Evolutionary conservation across 2,888 invertebrate genomes (phyloP).

Genomic region (Clostera curtula): DNA sequence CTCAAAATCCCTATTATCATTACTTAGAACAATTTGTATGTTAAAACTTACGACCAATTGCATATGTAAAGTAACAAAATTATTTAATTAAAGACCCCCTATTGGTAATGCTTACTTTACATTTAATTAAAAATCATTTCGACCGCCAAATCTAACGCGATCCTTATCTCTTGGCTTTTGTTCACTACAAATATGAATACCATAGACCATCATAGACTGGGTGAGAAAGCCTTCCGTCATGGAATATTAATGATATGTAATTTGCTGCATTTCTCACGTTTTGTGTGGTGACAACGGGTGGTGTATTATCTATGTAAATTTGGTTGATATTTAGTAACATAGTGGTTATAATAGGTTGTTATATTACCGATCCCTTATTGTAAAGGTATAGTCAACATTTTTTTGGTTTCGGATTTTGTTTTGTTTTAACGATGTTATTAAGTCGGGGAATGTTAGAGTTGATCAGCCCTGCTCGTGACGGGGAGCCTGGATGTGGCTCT

Average conservation of each 20-base stretch:
- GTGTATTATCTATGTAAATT: constrained; percentile 10
- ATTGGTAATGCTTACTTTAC: constrained; percentile 36
- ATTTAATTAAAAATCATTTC: constrained; percentile 23
- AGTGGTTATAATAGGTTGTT: constrained; percentile 17
- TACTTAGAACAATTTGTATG: constrained; percentile 50
- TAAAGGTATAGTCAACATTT: too few species aligned
- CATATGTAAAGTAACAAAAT: constrained; percentile 30
- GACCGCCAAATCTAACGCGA: constrained; percentile 3
- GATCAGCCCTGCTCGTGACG: too few species aligned
- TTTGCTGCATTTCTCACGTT: constrained; percentile 49
- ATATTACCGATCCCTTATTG: constrained; percentile 9
- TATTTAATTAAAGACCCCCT: constrained; percentile 55
- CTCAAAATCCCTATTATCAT: constrained; percentile 34
- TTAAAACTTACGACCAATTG: constrained; percentile 23
- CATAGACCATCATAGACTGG: constrained; percentile 16
- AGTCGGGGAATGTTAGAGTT: constrained; percentile 2
- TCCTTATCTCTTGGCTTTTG: neutral
- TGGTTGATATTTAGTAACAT: constrained; percentile 1
- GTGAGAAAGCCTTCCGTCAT: constrained; percentile 24
- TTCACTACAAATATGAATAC: neutral
- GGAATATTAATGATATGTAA: constrained; percentile 31
- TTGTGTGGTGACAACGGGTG: constrained; percentile 35
- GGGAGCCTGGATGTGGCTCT: constrained; percentile 6
- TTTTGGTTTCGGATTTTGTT: too few species aligned
- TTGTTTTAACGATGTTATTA: constrained; percentile 18